Evolutionary conservation across 2,113 vertebrate genomes (phyloP).

Genomic region (Sturnus vulgaris): DNA sequence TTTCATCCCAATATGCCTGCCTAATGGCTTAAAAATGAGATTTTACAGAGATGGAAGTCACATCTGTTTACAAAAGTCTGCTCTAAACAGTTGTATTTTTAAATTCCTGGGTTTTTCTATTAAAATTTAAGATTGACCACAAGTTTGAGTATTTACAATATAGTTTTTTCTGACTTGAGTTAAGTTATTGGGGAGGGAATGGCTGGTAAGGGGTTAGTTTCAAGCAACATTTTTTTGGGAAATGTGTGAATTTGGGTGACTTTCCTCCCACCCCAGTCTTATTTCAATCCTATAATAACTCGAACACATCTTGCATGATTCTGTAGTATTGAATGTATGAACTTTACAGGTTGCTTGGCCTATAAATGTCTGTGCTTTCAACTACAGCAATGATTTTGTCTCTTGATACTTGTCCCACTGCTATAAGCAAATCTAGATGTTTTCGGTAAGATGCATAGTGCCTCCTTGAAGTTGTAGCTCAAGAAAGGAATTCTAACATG

Average conservation of each 20-base stretch:
- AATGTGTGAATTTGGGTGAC: not conserved
- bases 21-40: not conserved
- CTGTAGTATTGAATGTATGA: not conserved
- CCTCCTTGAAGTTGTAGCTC: not conserved
- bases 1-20: not conserved
- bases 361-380: not conserved
- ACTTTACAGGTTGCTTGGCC: not conserved
- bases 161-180: not conserved
- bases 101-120: not conserved
- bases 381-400: not conserved
- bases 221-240: not conserved
- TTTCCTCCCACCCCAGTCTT: rapidly evolving
- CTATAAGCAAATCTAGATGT: not conserved
- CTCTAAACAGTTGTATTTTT: not conserved
- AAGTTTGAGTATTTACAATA: not conserved
- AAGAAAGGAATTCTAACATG: not conserved
- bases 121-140: not conserved
- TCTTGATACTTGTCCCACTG: not conserved
- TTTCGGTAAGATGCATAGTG: not conserved
- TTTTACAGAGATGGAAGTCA: not conserved
- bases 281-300: not conserved
- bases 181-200: not conserved
- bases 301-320: not conserved
- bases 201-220: not conserved
- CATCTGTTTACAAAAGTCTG: not conserved